These are phyloP conservation scores for Pelochelys cantorii DNA, from an alignment of 2,797 vertebrate genomes.

Conservation along the genomic window DNA sequence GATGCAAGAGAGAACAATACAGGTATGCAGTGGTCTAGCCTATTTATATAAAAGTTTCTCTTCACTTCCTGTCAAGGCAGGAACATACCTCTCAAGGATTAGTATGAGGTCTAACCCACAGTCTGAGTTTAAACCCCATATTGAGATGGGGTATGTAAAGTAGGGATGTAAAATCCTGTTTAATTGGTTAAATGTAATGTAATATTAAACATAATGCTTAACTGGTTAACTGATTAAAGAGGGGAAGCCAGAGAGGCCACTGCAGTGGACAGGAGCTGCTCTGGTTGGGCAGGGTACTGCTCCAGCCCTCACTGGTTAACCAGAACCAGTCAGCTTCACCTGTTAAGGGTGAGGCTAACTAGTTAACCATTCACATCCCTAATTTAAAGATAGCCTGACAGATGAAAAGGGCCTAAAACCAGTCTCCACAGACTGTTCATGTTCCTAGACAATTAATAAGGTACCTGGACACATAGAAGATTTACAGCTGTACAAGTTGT, in stretches of 20 bases:
- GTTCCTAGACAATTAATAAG: not conserved
- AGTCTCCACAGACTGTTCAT: not conserved
- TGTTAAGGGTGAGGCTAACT: too few relatives aligned
- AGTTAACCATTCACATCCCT: too few relatives aligned
- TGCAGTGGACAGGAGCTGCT: too few relatives aligned
- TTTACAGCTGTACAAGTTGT: not conserved
- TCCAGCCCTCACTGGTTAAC: too few relatives aligned
- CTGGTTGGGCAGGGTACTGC: too few relatives aligned
- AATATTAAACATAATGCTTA: too few relatives aligned
- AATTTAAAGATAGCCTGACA: not conserved
- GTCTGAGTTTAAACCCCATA: not conserved
- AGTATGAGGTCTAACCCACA: not conserved
- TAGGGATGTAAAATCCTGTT: too few relatives aligned
- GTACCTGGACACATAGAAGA: not conserved
- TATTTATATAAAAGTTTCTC: not conserved
- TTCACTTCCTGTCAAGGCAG: not conserved
- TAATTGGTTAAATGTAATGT: too few relatives aligned
- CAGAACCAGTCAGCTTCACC: too few relatives aligned
- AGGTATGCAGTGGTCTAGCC: not conserved
- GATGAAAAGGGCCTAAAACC: not conserved
- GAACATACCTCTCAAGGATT: not conserved
- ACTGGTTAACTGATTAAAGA: too few relatives aligned
- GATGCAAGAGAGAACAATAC: not conserved
- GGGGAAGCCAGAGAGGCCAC: too few relatives aligned
- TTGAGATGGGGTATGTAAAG: not conserved